These are phyloP conservation scores for Ficedula albicollis DNA, from an alignment of 2,797 vertebrate species.

Conservation along the genomic window DNA sequence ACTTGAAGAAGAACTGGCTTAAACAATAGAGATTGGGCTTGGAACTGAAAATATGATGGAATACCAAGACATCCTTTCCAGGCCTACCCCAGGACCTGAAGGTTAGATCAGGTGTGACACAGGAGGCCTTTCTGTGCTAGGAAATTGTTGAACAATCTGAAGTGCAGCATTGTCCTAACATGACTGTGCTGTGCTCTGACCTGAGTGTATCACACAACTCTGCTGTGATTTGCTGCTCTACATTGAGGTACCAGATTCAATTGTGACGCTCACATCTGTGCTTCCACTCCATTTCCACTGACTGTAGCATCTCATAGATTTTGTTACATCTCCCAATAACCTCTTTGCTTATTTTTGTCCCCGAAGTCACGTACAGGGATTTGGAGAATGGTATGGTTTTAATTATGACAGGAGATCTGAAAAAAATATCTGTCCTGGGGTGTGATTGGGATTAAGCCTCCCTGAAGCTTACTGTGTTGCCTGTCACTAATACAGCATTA, in stretches of 20 bases:
- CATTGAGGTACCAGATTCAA: neutral
- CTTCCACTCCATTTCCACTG: neutral
- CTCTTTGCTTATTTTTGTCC: neutral
- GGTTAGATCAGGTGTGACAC: neutral
- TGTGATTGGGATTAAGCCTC: neutral
- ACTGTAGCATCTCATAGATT: neutral
- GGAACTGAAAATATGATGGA: neutral
- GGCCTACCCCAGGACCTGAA: neutral
- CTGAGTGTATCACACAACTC: neutral
- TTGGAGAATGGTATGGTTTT: neutral
- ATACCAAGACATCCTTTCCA: neutral
- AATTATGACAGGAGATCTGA: neutral
- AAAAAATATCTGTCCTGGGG: neutral
- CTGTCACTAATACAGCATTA: neutral
- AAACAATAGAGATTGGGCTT: fast-evolving
- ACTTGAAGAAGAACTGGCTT: neutral
- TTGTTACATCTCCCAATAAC: neutral
- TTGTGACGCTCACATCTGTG: neutral
- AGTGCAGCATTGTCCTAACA: neutral
- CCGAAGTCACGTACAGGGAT: fast-evolving
- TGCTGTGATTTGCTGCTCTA: neutral
- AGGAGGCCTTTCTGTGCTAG: neutral
- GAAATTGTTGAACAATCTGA: neutral
- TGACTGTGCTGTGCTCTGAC: neutral
- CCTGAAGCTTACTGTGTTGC: neutral